Conservation (phyloP, 2,888 invertebrate genomes). For the Amphipoea oculea region DNA sequence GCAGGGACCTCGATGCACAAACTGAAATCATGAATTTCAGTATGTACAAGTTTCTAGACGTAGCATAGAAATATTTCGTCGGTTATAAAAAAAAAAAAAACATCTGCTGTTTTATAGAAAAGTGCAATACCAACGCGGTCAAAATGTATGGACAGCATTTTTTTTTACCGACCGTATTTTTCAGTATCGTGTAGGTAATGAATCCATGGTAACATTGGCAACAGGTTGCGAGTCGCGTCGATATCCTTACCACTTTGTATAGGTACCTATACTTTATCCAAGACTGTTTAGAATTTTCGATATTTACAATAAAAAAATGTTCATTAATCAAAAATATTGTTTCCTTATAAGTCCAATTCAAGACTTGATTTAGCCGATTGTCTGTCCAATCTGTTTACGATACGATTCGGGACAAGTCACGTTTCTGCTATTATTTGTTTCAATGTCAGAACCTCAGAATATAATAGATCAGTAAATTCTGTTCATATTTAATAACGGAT, state of each 20-base stretch:
- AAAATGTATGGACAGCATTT: neutral
- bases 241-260: neutral
- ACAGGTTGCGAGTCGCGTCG: neutral
- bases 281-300: neutral
- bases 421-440: slow-evolving; percentile 72
- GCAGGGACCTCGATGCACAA: neutral
- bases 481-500: slow-evolving; percentile 72
- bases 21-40: neutral
- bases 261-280: neutral
- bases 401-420: slow-evolving; percentile 72
- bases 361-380: slow-evolving; percentile 24
- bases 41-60: neutral
- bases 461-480: slow-evolving; percentile 67
- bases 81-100: neutral
- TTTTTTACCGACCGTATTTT: neutral
- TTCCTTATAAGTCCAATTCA: slow-evolving; percentile 6
- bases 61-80: no score
- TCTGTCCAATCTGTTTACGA: slow-evolving; percentile 59
- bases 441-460: slow-evolving; percentile 75
- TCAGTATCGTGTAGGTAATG: neutral
- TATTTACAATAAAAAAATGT: neutral
- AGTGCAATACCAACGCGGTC: neutral
- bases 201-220: neutral
- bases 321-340: slow-evolving; percentile 14
- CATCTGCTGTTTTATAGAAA: neutral